A percentile compares a stretch with the other conserved stretches of the same genome.
Conservation (phyloP, 2,888 invertebrate genomes). For the Tetragnatha montana region DNA sequence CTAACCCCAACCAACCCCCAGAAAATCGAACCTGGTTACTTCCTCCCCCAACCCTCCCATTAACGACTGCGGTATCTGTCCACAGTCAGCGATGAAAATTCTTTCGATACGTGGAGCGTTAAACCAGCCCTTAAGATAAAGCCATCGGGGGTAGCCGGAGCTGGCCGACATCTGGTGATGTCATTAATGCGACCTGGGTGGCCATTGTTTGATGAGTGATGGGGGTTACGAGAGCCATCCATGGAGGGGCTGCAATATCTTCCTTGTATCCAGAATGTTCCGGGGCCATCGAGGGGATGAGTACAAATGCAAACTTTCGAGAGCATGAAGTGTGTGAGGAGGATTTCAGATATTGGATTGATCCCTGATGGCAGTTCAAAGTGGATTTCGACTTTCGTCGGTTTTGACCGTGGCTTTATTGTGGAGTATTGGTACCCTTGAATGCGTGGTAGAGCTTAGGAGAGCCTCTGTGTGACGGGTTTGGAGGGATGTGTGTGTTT, state of each 20-base stretch:
- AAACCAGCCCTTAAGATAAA: constrained; percentile 39
- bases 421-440: too few relatives aligned
- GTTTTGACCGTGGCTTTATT: too few relatives aligned
- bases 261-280: constrained; percentile 14
- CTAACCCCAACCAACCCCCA: too few relatives aligned
- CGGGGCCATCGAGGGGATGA: background rate
- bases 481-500: too few relatives aligned
- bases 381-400: too few relatives aligned
- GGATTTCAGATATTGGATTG: too few relatives aligned
- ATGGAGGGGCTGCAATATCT: constrained; percentile 7
- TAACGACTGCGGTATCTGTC: background rate
- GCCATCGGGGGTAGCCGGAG: constrained; percentile 3
- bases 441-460: too few relatives aligned
- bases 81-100: constrained; percentile 29
- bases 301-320: constrained; percentile 5
- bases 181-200: constrained; percentile 55
- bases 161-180: constrained; percentile 45
- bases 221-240: constrained; percentile 32
- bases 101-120: constrained; percentile 33
- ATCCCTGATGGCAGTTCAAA: too few relatives aligned
- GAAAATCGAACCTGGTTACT: too few relatives aligned
- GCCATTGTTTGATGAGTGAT: constrained; percentile 53
- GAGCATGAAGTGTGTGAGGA: background rate
- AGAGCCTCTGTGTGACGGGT: too few relatives aligned
- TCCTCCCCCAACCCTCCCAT: background rate